Evolutionary conservation across 1,140 invertebrate species (phyloP).

Genomic region (Camponotus vicinus): DNA sequence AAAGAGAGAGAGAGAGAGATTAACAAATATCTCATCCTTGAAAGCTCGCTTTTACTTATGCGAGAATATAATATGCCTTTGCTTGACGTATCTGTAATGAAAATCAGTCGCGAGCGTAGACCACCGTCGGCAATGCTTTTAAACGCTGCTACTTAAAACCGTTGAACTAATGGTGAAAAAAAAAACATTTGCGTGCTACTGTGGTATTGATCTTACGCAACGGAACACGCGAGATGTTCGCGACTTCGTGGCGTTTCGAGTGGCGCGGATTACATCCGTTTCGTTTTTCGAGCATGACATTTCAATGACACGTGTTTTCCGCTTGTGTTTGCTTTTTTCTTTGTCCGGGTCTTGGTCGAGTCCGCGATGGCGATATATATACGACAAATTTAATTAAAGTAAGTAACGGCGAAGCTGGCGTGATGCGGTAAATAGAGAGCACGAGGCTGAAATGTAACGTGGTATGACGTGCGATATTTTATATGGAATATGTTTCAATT

Average conservation of each 20-base stretch:
- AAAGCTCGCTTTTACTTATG: neutral
- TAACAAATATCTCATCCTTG: neutral
- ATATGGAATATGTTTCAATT: slow-evolving; percentile 21
- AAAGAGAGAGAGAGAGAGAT: neutral
- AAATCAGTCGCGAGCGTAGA: slow-evolving; percentile 23
- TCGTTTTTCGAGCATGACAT: slow-evolving; percentile 31
- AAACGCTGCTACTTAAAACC: slow-evolving; percentile 27
- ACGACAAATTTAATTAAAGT: slow-evolving; percentile 55
- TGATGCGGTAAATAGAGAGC: neutral
- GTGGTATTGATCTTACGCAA: slow-evolving; percentile 74
- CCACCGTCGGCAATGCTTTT: neutral
- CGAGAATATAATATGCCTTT: neutral
- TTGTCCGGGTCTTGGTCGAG: neutral
- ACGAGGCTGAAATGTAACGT: slow-evolving; percentile 8
- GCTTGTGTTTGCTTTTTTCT: neutral
- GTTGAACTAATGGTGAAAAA: slow-evolving; percentile 5
- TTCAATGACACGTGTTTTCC: slow-evolving; percentile 48
- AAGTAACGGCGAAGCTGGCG: slow-evolving; percentile 17
- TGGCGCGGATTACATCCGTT: slow-evolving; percentile 19
- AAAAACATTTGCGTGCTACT: slow-evolving; percentile 67
- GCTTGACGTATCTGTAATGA: slow-evolving; percentile 30
- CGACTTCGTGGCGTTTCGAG: slow-evolving; percentile 52
- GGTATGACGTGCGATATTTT: slow-evolving; percentile 22
- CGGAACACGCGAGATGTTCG: slow-evolving; percentile 61
- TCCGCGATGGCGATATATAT: neutral